These are phyloP conservation scores for Zaprionus davidi DNA, from an alignment of 1,140 invertebrate species.

Conservation along the genomic window DNA sequence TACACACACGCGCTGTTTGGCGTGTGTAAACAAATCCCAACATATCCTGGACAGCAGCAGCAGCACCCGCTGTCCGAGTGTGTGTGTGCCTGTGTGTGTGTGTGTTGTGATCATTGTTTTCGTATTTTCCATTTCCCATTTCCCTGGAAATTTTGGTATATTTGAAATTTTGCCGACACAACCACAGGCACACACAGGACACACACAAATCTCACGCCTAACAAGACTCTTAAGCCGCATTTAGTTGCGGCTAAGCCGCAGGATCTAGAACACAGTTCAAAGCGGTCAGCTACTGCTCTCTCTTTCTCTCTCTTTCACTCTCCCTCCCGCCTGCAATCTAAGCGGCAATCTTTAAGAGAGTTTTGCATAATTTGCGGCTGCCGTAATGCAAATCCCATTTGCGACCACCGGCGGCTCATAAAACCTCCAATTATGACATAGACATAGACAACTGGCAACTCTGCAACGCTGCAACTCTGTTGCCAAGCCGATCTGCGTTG, in stretches of 20 bases:
- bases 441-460: conserved; percentile 1
- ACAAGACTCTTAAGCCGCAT: conserved; percentile 74
- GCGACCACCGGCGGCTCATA: conserved; percentile 24
- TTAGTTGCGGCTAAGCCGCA: conserved; percentile 69
- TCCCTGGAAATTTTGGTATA: conserved; percentile 50
- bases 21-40: conserved; percentile 68
- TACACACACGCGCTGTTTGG: conserved; percentile 46
- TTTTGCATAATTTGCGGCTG: conserved; percentile 76
- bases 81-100: not conserved
- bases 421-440: conserved; percentile 30
- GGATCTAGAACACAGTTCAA: conserved; percentile 24
- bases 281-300: not conserved
- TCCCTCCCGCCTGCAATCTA: conserved; percentile 48
- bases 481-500: not conserved
- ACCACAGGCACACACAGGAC: conserved; percentile 9
- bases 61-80: conserved; percentile 35
- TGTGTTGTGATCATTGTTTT: conserved; percentile 15
- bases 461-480: conserved; percentile 8
- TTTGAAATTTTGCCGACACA: conserved; percentile 74
- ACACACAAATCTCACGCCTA: conserved; percentile 76
- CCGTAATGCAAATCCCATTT: conserved; percentile 64
- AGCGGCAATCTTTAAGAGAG: conserved; percentile 71
- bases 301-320: not conserved
- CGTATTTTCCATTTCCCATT: conserved; percentile 37
- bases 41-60: conserved; percentile 56